Evolutionary conservation across 2,888 invertebrate species (phyloP), one percentile per base, ranked within the genome.

Genomic region (Cotesia congregata): DNA sequence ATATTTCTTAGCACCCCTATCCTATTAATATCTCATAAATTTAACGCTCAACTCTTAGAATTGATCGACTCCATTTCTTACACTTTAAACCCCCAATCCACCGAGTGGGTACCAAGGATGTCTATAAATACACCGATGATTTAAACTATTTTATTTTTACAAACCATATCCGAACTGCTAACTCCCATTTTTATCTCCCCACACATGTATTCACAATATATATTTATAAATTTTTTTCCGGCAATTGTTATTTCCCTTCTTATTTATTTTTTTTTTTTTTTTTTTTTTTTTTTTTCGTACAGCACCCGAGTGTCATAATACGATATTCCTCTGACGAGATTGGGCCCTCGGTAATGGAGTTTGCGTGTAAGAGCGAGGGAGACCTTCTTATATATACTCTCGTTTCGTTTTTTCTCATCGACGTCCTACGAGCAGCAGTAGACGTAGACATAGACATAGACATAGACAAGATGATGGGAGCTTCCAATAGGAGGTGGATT

Each of bases 341-440:
- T 80, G 80, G 80, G 79, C 78, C 82, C 80, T 83, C 84, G 75
- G 85, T 88, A 88, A 88, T 88, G 88, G 88, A 88, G 86, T 89
- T 88, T 88, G 86, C 88, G 87, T 89, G 88, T 89, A 86, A 85
- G 78, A 77, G 71, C 75, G 73, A 79, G 79, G 72, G 79, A 79
- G 79, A 64, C 78, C 79, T 64, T 9, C 12, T 50, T 50, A 50
- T 30, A 30, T 30, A 30, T 30, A 30, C 30, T 7, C 50, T 50
- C 50, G 50, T 12, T 30, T 30, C 30, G 50, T 50, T 50, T 50
- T 50, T 50, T 50, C 50, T 50, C 50, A 50, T 50, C 50, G 50
- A 12, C 50, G 12, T 7, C 12, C 9, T 12, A 50, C 50, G 50
- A 50, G 9, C 50, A 72, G 39, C 30, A 30, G 30, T 67, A 72